Evolutionary conservation across 2,113 vertebrate genomes (phyloP), one percentile per base, ranked within the genome.

Genomic region (Cathartes aura): DNA sequence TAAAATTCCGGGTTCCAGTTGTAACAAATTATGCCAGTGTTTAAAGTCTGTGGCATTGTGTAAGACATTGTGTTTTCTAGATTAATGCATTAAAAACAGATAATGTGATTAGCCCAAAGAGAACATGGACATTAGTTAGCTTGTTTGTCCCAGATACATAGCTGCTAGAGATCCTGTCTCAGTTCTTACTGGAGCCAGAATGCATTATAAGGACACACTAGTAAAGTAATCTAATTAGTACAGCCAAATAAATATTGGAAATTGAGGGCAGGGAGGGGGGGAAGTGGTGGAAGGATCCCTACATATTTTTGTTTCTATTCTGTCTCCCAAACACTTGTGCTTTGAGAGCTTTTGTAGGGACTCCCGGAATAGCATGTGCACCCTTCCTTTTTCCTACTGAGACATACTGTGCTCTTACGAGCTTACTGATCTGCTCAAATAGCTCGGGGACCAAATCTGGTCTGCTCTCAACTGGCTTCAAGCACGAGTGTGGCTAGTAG

Each of bases 261-360:
- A 64, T 73, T 0, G 0, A 55, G 32, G n/a, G 30, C 1, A 3
- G 17, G 17, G 22, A 15, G 12, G 8, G 32, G 15, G 15, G 15
- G 45, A 87, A 79, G 32, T 45, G 29, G 40, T 78, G 20, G 60
- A 75, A 80, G 18, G 11, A 50, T 87, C 6, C 0, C 21, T 40
- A 6, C 5, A 1, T n/a, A 12, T 6, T 76, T 75, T 47, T 63
- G 9, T 92, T 92, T 89, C 68, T 74, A 3, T 71, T 89, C 38
- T 87, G 27, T 50, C 81, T 94, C 72, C 12, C 20, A 45, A 30
- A 82, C 18, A 30, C 0, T 30, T 59, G 26, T 53, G 64, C 53
- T 55, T 90, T 11, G 21, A 30, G 18, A 79, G 14, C 23, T 43
- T 87, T 62, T 78, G 6, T 64, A 0, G 1, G 1, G 34, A 14